Conservation (phyloP, 2,113 vertebrate genomes). For the Protobothrops mucrosquamatus region DNA sequence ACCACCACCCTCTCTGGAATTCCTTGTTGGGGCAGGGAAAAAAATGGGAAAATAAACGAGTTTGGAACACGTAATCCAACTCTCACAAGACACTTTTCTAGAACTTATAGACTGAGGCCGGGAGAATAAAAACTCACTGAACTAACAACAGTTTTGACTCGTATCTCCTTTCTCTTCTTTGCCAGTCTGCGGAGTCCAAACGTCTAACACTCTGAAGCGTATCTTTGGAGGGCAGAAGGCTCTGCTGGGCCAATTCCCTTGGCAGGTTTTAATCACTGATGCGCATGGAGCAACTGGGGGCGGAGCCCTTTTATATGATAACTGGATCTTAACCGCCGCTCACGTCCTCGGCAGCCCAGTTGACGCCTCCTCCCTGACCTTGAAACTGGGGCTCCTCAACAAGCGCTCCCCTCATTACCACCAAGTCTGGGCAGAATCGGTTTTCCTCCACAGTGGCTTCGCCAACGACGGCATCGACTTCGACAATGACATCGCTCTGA, state of each 20-base stretch:
- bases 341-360: background rate
- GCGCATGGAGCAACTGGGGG: constrained; percentile 9
- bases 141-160: background rate
- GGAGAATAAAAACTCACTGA: background rate
- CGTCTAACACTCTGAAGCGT: background rate
- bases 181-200: constrained; percentile 54
- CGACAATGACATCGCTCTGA: constrained; percentile 57
- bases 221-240: constrained; percentile 50
- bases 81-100: background rate
- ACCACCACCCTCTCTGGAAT: background rate
- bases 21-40: background rate
- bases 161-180: background rate
- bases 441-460: constrained; percentile 54
- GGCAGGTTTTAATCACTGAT: constrained; percentile 52
- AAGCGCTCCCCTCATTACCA: constrained; percentile 18
- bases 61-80: background rate
- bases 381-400: constrained; percentile 55
- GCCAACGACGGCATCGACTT: constrained; percentile 35
- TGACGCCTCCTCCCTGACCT: constrained; percentile 20
- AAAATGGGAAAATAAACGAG: background rate
- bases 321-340: constrained; percentile 63
- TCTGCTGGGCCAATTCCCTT: constrained; percentile 56
- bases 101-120: background rate
- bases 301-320: constrained; percentile 39
- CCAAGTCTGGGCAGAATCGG: constrained; percentile 32